phyloP scores from a whole-genome alignment of 2,113 vertebrate genomes.

The Microcebus murinus region DNA sequence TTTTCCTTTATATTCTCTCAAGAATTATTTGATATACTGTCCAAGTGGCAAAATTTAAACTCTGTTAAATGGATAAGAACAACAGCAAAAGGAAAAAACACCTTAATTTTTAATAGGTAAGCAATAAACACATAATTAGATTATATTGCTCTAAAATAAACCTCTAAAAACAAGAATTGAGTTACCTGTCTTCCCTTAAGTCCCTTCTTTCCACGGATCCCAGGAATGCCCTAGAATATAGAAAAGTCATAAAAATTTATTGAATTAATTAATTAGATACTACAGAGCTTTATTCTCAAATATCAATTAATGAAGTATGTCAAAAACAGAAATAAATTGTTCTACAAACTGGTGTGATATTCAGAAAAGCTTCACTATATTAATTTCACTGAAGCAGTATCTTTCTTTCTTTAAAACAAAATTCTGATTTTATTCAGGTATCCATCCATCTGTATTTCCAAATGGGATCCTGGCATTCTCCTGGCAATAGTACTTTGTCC shows the following conservation, averaged over 20 bases:
- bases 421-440: neutral
- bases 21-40: neutral
- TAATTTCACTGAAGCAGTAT: neutral
- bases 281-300: slow-evolving; percentile 24
- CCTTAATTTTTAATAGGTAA: neutral
- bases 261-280: slow-evolving; percentile 35
- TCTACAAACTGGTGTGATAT: neutral
- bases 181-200: slow-evolving; percentile 94
- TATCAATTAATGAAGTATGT: neutral
- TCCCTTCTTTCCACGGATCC: slow-evolving; percentile 92
- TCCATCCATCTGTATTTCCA: neutral
- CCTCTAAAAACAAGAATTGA: slow-evolving; percentile 26
- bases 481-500: neutral
- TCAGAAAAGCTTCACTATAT: neutral
- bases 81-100: neutral
- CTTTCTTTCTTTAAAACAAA: neutral
- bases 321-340: neutral
- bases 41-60: slow-evolving; percentile 28
- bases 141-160: neutral
- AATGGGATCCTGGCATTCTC: neutral
- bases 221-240: slow-evolving; percentile 90
- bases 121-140: slow-evolving; percentile 3
- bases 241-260: slow-evolving; percentile 18
- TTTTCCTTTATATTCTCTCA: neutral
- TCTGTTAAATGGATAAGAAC: neutral